Evolutionary conservation across 2,113 vertebrate genomes (phyloP).

Genomic region (Porphyrio hochstetteri): DNA sequence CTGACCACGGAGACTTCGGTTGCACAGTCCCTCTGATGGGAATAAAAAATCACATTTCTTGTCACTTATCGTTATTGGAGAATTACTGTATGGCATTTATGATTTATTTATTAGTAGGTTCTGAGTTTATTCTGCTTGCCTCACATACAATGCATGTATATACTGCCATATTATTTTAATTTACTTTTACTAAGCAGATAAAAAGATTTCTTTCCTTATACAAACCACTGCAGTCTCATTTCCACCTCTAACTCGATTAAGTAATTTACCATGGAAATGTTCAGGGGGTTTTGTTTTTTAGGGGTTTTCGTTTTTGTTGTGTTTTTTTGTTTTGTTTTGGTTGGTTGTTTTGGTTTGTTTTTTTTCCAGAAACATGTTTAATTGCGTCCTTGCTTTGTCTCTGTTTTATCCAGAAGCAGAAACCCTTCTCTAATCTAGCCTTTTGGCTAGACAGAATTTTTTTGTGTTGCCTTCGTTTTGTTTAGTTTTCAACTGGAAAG

Average conservation of each 20-base stretch:
- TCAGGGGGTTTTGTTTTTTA: background rate
- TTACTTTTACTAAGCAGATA: conserved; percentile 3
- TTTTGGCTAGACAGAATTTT: background rate
- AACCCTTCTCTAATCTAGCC: background rate
- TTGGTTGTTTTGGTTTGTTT: fast-evolving
- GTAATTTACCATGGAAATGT: background rate
- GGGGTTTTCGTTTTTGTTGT: too few relatives aligned
- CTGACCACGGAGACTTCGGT: background rate
- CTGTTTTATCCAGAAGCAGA: background rate
- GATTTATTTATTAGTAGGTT: background rate
- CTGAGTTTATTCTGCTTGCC: background rate
- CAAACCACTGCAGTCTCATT: background rate
- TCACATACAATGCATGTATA: background rate
- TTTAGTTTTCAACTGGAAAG: background rate
- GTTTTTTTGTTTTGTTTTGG: background rate
- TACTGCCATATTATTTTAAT: conserved; percentile 12
- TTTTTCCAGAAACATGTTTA: background rate
- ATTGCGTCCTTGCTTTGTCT: conserved; percentile 25
- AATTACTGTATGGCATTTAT: background rate
- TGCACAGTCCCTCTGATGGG: background rate
- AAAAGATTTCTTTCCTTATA: background rate
- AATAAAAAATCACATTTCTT: background rate
- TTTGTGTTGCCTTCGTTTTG: background rate
- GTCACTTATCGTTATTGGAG: background rate
- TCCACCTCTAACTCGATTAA: background rate